These are phyloP conservation scores for Aspiorhynchus laticeps DNA, from an alignment of 2,113 vertebrate genomes.

Conservation along the genomic window DNA sequence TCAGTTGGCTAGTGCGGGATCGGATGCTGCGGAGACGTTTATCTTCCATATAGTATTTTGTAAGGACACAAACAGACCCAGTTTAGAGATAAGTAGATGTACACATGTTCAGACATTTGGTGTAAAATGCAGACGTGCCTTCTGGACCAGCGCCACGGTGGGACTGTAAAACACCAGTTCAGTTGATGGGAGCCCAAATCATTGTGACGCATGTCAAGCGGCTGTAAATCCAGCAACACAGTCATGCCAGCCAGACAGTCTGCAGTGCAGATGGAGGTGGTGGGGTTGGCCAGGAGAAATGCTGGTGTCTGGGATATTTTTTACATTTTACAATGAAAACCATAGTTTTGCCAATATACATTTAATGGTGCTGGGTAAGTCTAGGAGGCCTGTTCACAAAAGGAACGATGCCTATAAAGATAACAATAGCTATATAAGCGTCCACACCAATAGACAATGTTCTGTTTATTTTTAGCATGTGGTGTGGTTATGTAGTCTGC, in stretches of 20 bases:
- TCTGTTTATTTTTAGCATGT: neutral
- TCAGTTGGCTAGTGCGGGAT: no score
- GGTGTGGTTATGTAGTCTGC: neutral
- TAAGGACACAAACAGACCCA: neutral
- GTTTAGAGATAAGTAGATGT: neutral
- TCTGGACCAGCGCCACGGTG: neutral
- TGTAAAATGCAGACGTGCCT: neutral
- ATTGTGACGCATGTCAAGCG: constrained; percentile 7
- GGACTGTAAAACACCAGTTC: constrained; percentile 16
- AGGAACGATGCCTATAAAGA: neutral
- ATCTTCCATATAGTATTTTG: neutral
- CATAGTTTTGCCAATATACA: neutral
- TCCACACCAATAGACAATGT: neutral
- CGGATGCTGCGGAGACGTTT: no score
- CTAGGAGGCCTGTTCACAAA: neutral
- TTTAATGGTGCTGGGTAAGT: neutral
- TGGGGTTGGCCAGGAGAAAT: neutral
- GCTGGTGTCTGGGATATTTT: neutral
- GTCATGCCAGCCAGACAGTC: constrained; percentile 11
- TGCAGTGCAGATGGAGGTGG: constrained; percentile 32
- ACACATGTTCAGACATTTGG: neutral
- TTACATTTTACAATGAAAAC: neutral
- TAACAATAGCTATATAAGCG: neutral
- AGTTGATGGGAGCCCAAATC: constrained; percentile 19
- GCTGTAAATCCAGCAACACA: constrained; percentile 23